Base-by-base conservation (phyloP, 2,797 vertebrate genomes). In the Cephalopachus bancanus region DNA sequence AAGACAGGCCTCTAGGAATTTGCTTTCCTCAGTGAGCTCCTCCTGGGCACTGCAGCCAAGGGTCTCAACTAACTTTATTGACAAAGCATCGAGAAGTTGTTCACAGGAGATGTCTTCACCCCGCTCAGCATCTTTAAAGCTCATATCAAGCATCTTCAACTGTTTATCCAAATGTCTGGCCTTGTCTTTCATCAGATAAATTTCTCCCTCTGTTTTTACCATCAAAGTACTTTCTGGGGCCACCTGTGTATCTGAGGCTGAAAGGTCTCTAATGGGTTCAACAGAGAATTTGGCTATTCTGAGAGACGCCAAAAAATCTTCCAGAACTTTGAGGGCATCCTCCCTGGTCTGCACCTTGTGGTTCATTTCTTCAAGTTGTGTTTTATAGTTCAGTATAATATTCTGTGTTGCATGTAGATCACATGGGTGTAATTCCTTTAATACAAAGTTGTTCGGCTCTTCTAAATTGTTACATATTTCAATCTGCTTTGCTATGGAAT, bases 261-360 rank as follows among this genome's bases (percentile, higher is more conserved):
- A 96, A n/a, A 96, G 78, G 16, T 97, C 97, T 26, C 96, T 88
- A 4, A 98, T 97, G 49, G 95, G 93, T 1, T 97, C 98, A 67
- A 98, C 94, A 88, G 99, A 98, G 69, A 98, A 98, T 6, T 99
- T 98, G 30, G 99, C 97, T 0, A 98, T 98, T 84, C 98, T 98
- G 91, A 99, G 93, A 0, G 99, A 99, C 98, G 98, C 98, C 74
- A 99, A 98, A 96, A 99, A 99, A 30, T 97, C 98, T 91, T 99
- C 99, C 8, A 99, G 98, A 74, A 99, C 99, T 7, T 98, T 98
- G 44, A 99, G 98, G 0, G 99, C 98, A 0, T 98, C 98, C 86
- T 99, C 98, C 0, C 98, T 98, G 91, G 98, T 99, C 62, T 98
- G 98, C 89, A 99, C 98, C 98, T 99, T 99, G 95, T 98, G 98